Percentiles rank a stretch among this genome's conserved stretches.
These are phyloP conservation scores for Rhodophaea formosa DNA, from an alignment of 2,888 invertebrate genomes.

Conservation along the genomic window DNA sequence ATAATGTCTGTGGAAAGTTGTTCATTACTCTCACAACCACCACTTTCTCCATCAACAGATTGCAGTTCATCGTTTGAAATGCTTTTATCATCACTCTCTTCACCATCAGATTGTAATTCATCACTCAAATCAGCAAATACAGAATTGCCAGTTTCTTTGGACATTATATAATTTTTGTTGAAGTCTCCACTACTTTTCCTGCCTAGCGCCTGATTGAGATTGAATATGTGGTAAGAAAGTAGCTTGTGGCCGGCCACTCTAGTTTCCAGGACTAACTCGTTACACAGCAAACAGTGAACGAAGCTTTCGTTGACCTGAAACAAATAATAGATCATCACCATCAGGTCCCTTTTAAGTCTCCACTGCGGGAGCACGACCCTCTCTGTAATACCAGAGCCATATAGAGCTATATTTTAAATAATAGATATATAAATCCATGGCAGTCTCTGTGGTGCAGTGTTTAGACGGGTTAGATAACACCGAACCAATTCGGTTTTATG, in stretches of 20 bases:
- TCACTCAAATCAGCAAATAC: not conserved
- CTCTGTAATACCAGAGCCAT: no score
- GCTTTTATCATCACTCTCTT: not conserved
- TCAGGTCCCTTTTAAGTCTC: no score
- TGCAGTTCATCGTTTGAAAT: not conserved
- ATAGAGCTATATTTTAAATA: no score
- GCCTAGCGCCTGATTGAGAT: not conserved
- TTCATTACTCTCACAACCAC: not conserved
- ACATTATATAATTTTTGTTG: constrained; percentile 1
- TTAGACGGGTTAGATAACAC: no score
- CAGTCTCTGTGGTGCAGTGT: no score
- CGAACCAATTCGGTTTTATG: no score
- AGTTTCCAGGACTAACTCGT: not conserved
- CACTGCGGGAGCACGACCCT: no score
- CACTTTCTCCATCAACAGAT: not conserved
- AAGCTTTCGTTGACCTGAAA: not conserved
- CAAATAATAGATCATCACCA: not conserved
- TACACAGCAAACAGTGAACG: not conserved
- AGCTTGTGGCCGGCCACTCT: constrained; percentile 1
- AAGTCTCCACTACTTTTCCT: not conserved
- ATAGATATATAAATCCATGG: no score
- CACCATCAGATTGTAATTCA: not conserved
- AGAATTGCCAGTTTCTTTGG: not conserved
- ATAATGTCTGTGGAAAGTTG: not conserved
- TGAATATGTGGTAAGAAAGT: not conserved